Evolutionary conservation across 2,113 vertebrate genomes (phyloP), one percentile per base, ranked within the genome.

Genomic region (Pseudolaguvia tuberculata): DNA sequence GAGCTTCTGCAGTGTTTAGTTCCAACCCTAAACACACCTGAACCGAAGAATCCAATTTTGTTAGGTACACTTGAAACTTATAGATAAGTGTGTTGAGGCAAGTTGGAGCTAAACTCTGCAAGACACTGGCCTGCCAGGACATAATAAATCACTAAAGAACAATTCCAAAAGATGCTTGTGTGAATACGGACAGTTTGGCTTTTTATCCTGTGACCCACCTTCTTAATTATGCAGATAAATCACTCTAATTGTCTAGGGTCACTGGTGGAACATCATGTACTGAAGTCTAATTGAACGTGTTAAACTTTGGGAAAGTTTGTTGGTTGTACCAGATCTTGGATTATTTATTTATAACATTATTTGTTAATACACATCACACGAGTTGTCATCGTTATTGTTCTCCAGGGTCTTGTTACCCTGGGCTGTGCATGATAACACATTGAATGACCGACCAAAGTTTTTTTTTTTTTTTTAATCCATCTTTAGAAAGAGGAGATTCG

Each of bases 401-500:
- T 75, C 42, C 3, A n/a, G 23, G 50, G 62, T 21, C 18, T 12
- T n/a, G 18, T 75, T 55, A 17, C 12, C 42, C 52, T 31, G 73
- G 25, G 17, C 29, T 57, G 23, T 56, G 39, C 21, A 21, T 8
- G 63, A 31, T 9, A 58, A 35, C 42, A 10, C 39, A 15, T 62
- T 17, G 25, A 18, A 29, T 58, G 23, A 76, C 42, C 29, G 13
- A 39, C 9, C 20, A 31, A 45, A 5, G 10, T 8, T 21, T 21
- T 35, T 4, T 79, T 57, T 71, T 51, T 78, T 67, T 79, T 79
- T 57, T 72, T 65, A 55, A 25, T 73, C 69, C 50, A 53, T 80
- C 78, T 20, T n/a, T 73, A 5, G 78, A 67, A 82, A 82, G 68
- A 31, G 78, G 78, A 59, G 50, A 53, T 78, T 78, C 13, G 10